Percentiles rank a stretch among this genome's conserved stretches.
These are phyloP conservation scores for Pipa parva DNA, from an alignment of 2,113 vertebrate species.

Conservation along the genomic window DNA sequence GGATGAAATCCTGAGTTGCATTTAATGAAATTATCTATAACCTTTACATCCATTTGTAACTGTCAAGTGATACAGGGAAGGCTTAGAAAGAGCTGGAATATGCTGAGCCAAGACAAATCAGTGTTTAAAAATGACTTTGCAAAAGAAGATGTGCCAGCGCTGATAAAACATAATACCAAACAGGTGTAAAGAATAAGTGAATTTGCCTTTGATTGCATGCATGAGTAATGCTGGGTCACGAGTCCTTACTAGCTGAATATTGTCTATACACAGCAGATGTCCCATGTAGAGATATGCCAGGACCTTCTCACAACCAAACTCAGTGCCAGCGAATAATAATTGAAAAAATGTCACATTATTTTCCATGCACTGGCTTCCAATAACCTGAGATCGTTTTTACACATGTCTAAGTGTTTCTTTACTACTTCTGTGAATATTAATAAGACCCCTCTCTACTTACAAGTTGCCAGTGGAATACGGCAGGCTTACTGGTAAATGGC, in stretches of 20 bases:
- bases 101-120: slow-evolving; percentile 10
- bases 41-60: slow-evolving; percentile 4
- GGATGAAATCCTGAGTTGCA: too few species aligned
- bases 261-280: slow-evolving; percentile 27
- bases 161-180: slow-evolving; percentile 31
- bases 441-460: not conserved
- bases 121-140: slow-evolving; percentile 16
- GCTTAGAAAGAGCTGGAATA: not conserved
- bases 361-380: slow-evolving; percentile 22
- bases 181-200: slow-evolving; percentile 29
- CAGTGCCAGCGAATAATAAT: slow-evolving; percentile 26
- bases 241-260: slow-evolving; percentile 1
- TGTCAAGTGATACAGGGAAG: slow-evolving; percentile 15
- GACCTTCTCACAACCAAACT: not conserved
- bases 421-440: slow-evolving; percentile 18
- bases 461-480: not conserved
- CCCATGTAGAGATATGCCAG: slow-evolving; percentile 29
- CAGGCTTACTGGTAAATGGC: slow-evolving; percentile 12
- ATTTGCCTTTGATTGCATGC: slow-evolving; percentile 2
- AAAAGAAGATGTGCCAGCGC: slow-evolving; percentile 5
- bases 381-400: slow-evolving; percentile 26
- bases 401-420: slow-evolving; percentile 26
- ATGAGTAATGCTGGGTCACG: slow-evolving; percentile 10
- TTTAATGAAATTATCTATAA: slow-evolving; percentile 15
- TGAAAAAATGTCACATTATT: slow-evolving; percentile 32